Percentiles rank a stretch among this genome's conserved stretches.
Evolutionary conservation across 2,888 invertebrate genomes (phyloP).

Genomic region (Acleris emargana): DNA sequence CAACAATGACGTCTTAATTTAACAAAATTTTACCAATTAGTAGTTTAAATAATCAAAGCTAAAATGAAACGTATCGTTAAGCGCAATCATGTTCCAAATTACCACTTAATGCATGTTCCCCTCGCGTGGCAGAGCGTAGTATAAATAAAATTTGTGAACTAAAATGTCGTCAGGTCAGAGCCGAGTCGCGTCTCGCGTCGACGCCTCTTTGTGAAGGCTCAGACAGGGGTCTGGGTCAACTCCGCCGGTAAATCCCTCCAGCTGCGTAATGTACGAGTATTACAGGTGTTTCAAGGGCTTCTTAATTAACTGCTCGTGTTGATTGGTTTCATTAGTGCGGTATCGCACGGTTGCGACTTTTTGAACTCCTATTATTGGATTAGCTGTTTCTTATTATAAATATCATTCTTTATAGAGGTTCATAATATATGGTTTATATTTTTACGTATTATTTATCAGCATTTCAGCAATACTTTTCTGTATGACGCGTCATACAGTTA

Average conservation of each 20-base stretch:
- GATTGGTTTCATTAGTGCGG: slow-evolving; percentile 29
- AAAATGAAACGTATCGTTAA: slow-evolving; percentile 13
- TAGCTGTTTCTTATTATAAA: not conserved
- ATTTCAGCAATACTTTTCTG: too few species aligned
- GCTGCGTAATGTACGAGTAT: slow-evolving; percentile 41
- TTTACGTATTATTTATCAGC: not conserved
- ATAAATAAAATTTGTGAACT: slow-evolving; percentile 37
- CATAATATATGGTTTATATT: not conserved
- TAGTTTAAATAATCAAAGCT: not conserved
- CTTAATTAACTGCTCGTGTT: slow-evolving; percentile 34
- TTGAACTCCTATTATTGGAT: not conserved
- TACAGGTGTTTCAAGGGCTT: slow-evolving; percentile 33
- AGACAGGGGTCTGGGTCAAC: slow-evolving; percentile 65
- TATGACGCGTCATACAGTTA: too few species aligned
- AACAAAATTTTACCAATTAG: not conserved
- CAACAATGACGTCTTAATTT: not conserved
- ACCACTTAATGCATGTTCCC: slow-evolving; percentile 24
- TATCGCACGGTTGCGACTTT: not conserved
- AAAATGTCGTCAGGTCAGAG: slow-evolving; percentile 42
- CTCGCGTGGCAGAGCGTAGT: slow-evolving; percentile 21
- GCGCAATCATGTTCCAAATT: slow-evolving; percentile 19
- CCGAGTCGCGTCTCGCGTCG: slow-evolving; percentile 62
- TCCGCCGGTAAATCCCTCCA: slow-evolving; percentile 47
- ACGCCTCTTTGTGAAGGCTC: slow-evolving; percentile 64
- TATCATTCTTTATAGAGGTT: not conserved